A percentile compares a stretch with the other conserved stretches of the same genome.
Evolutionary conservation across 2,888 invertebrate genomes (phyloP).

Genomic region (Choristoneura rosaceana): DNA sequence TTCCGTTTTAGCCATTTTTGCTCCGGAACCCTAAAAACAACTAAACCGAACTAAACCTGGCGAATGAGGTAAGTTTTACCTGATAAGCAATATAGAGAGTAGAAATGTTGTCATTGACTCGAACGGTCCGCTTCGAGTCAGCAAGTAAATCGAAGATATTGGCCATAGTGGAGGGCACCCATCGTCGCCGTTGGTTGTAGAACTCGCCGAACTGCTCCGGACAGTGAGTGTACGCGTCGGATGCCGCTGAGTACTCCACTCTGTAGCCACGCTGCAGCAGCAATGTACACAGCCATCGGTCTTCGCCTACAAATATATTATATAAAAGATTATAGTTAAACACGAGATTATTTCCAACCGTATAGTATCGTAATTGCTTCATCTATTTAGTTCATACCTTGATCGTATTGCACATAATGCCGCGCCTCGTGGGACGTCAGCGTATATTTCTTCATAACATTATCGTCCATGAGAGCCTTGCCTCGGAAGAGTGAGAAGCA

Average conservation of each 20-base stretch:
- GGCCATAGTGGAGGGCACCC: constrained; percentile 98
- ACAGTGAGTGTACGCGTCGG: constrained; percentile 97
- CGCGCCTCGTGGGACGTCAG: constrained; percentile 90
- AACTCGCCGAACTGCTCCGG: constrained; percentile 97
- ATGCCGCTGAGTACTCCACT: constrained; percentile 97
- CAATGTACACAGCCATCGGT: constrained; percentile 97
- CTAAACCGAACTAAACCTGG: neutral
- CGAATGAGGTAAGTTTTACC: constrained; percentile 52
- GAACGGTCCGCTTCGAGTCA: constrained; percentile 91
- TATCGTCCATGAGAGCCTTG: constrained; percentile 95
- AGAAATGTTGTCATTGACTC: constrained; percentile 95
- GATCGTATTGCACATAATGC: constrained; percentile 96
- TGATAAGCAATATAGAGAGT: constrained; percentile 90
- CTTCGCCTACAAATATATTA: constrained; percentile 88
- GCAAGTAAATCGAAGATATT: constrained; percentile 95
- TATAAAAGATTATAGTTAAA: too few species aligned
- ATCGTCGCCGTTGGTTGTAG: constrained; percentile 96
- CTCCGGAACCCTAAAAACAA: too few species aligned
- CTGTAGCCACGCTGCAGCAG: constrained; percentile 96
- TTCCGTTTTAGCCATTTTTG: too few species aligned
- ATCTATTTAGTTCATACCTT: constrained; percentile 82
- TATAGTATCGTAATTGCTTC: neutral
- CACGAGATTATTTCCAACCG: too few species aligned
- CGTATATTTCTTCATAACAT: constrained; percentile 95
- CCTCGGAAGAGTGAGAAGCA: constrained; percentile 96